Evolutionary conservation across 1,140 invertebrate genomes (phyloP), one percentile per base, ranked within the genome.

Genomic region (Cotesia vestalis): DNA sequence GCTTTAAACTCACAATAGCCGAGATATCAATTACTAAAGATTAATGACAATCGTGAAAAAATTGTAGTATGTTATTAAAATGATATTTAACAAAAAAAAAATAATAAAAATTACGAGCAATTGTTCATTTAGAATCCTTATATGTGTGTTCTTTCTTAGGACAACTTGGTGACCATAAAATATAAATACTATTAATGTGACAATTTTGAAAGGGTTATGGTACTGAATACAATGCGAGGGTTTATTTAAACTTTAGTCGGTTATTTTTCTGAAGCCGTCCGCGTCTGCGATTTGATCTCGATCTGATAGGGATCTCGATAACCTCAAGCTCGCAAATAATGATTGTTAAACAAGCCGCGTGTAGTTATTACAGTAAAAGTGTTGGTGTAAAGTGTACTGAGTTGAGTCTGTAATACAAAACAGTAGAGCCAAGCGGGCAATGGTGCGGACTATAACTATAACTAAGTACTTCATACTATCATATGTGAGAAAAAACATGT

Each of bases 321-420:
- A 57, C 72, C 75, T 64, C 40, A 70, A 66, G 78, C 76, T 81
- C 80, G 80, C 82, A 84, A 84, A 84, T 83, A 83, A 83, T 80
- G 81, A 83, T 83, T 81, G 81, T 83, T 83, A 81, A 80, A 83
- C 78, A 81, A 81, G 78, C 77, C 73, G 72, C 74, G 73, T 75
- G 57, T 60, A 63, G 59, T 69, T 69, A 62, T n/a, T 46, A 46
- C 11, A 46, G 40, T 46, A 9, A 9, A 46, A 46, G 40, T 46
- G 40, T 46, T 9, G 11, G 40, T 46, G 40, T 46, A 46, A 46
- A 35, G 34, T 20, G 74, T 76, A 71, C 57, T 66, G 63, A 66
- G 73, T 61, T 60, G 71, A n/a, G 36, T 61, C 12, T 63, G 5
- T n/a, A 35, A 27, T 46, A 46, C 40, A 6, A 46, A 46, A 46